Percentiles rank a stretch among this genome's conserved stretches.
Evolutionary conservation across 1,140 invertebrate genomes (phyloP).

Genomic region (Eueides isabella): DNA sequence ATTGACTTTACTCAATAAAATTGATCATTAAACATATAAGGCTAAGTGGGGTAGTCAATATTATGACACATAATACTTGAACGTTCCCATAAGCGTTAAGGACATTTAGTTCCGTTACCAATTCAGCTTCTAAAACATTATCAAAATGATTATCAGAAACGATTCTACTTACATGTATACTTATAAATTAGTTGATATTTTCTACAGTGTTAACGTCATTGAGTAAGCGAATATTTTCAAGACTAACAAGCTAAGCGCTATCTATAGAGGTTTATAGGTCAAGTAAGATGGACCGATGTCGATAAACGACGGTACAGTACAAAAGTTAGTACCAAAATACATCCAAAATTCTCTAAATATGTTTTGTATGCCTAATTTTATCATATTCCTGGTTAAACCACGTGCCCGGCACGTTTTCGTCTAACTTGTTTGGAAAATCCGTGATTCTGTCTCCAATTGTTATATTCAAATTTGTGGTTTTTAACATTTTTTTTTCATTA

Average conservation of each 20-base stretch:
- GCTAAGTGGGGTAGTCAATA: too few species aligned
- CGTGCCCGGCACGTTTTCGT: constrained; percentile 11
- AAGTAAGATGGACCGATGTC: constrained; percentile 68
- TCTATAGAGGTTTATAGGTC: constrained; percentile 62
- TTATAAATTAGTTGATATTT: constrained; percentile 68
- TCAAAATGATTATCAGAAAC: constrained; percentile 55
- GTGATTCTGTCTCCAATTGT: neutral
- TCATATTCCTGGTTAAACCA: constrained; percentile 20
- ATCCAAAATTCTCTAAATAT: constrained; percentile 51
- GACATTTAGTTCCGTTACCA: constrained; percentile 32
- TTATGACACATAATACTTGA: too few species aligned
- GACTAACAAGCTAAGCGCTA: constrained; percentile 68
- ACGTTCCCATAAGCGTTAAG: neutral
- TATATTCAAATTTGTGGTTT: neutral
- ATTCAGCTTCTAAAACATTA: constrained; percentile 40
- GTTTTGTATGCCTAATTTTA: constrained; percentile 23
- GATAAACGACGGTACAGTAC: constrained; percentile 67
- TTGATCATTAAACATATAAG: too few species aligned
- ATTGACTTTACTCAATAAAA: too few species aligned
- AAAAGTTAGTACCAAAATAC: constrained; percentile 79
- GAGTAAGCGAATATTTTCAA: constrained; percentile 60
- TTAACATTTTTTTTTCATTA: neutral
- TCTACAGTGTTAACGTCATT: constrained; percentile 62
- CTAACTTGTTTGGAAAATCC: constrained; percentile 8
- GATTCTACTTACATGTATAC: constrained; percentile 56